A percentile compares a stretch with the other conserved stretches of the same genome.
These are phyloP conservation scores for Agrilus biguttatus DNA, from an alignment of 2,888 invertebrate genomes.

Conservation along the genomic window DNA sequence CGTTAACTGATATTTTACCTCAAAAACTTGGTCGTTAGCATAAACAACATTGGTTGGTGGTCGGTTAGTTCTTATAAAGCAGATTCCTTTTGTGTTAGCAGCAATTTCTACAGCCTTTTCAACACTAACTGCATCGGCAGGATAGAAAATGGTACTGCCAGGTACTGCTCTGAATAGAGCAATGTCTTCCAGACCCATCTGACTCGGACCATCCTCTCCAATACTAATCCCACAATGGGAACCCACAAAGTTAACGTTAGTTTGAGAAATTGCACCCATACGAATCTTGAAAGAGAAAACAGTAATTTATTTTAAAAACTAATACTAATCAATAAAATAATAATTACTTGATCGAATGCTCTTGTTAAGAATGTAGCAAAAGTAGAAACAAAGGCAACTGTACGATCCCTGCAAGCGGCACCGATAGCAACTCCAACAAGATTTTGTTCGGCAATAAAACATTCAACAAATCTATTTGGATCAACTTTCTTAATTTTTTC, in stretches of 20 bases:
- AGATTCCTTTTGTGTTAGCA: constrained; percentile 87
- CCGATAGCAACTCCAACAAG: constrained; percentile 93
- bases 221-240: constrained; percentile 98
- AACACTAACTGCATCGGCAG: constrained; percentile 83
- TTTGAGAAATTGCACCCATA: constrained; percentile 98
- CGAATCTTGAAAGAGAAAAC: constrained; percentile 50
- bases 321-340: background rate
- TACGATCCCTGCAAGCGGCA: constrained; percentile 80
- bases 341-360: constrained; percentile 79
- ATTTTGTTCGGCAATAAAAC: constrained; percentile 99
- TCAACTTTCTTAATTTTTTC: constrained; percentile 71
- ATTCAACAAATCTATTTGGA: constrained; percentile 77
- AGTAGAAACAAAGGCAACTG: constrained; percentile 89
- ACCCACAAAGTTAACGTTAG: constrained; percentile 90
- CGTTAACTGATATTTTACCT: constrained; percentile 30
- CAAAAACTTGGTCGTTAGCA: constrained; percentile 66
- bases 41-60: constrained; percentile 84
- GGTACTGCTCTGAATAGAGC: constrained; percentile 90
- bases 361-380: constrained; percentile 97
- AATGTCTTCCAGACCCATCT: constrained; percentile 99
- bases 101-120: constrained; percentile 93
- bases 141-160: constrained; percentile 64
- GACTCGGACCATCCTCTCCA: constrained; percentile 97
- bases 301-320: background rate
- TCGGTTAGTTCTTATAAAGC: constrained; percentile 90